Base-by-base conservation (phyloP, 2,797 vertebrate genomes). In the Oreortyx pictus region DNA sequence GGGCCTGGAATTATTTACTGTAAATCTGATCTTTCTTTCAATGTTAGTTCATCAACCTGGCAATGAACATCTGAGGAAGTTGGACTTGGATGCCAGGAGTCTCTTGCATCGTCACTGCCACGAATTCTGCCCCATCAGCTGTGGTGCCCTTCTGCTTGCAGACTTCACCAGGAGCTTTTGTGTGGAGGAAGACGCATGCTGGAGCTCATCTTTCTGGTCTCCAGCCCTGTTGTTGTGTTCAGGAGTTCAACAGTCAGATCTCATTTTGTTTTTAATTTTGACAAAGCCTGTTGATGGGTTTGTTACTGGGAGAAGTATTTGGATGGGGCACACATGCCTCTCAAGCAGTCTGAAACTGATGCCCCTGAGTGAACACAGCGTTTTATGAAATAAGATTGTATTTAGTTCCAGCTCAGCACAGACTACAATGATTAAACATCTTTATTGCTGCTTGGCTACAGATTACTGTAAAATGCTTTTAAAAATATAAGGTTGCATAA, bases 31-130 rank as follows among this genome's bases (percentile, higher is more conserved):
- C 23, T 95, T 74, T 86, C 35, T 92, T 67, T 92, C 49, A 2
- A 60, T 82, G 64, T 41, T 90, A 98, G 97, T 98, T 98, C 82
- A 96, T 98, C 96, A 94, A 47, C 76, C 67, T 98, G 94, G 96
- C 97, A 39, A 97, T 98, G 97, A 97, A 96, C 78, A 97, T 97
- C 64, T 98, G 96, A 98, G 96, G 91, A 76, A 62, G 3, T 44
- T 24, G 74, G 60, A 25, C 18, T 27, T 74, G 71, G 57, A 75
- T 29, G 31, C 31, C 10, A 4, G 18, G 50, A 93, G 35, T 46
- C 75, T 47, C 49, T 65, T 83, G 46, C 0, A 0, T 88, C 9
- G 6, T 52, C 27, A 35, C 49, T 90, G 46, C 74, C 2, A 0
- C 91, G 67, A 78, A 17, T 52, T 64, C 29, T 56, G 41, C 19